Base-by-base conservation (phyloP, 2,797 vertebrate species). In the Myiotriccus ornatus region DNA sequence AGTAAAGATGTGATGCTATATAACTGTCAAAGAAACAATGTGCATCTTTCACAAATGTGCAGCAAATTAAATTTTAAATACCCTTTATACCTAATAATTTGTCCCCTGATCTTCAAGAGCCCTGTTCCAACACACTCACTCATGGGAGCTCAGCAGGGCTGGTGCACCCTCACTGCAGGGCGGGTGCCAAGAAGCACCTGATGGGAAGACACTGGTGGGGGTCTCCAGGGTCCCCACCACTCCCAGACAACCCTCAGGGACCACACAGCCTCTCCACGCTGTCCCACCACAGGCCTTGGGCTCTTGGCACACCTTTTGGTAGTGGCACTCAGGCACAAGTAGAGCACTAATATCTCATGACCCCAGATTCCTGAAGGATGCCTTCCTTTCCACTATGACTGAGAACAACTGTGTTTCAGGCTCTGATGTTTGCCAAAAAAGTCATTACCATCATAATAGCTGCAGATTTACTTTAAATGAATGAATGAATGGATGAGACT, bases 381-480 rank as follows among this genome's bases (percentile, higher is more conserved):
- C 10, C 60, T 8, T 15, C 35, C 11, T 37, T 90, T 77, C 63
- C 74, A 70, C 68, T 85, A 14, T 2, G 23, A 19, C 49, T 22
- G 53, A 87, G 56, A 65, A 64, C 5, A 13, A 41, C 28, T 35
- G 28, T 46, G 15, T 44, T 87, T 62, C 73, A 28, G 59, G 55
- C 39, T 78, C 57, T 73, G 35, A 8, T 4, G 64, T 60, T 75
- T 91, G 63, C 74, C 82, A 88, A 82, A 89, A 84, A 68, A 64
- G 71, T 71, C 84, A 87, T 85, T 91, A 89, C 39, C 43, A 27
- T 35, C 41, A 27, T 88, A 92, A 93, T 62, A 73, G 77, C 67
- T 76, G 63, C 50, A 73, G 43, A 81, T 81, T 60, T 86, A 39
- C 43, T 86, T 81, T 25, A 75, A 93, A 83, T 62, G 41, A 83